Conservation (phyloP, 53 echinoderm and acorn worm species). For the Apostichopus leukothele region DNA sequence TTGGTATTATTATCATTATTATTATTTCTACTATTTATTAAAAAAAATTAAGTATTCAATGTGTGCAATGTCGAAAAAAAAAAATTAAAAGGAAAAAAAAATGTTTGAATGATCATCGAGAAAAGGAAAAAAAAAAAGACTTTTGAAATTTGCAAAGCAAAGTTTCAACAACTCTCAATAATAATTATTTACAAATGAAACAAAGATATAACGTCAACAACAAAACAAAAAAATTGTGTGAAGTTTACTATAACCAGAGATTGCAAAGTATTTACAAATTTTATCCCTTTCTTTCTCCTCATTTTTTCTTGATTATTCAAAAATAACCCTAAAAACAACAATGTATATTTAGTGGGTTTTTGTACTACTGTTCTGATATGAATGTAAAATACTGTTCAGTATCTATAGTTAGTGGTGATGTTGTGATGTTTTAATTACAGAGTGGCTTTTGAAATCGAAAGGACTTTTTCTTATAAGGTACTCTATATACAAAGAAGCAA, state of each 20-base stretch:
- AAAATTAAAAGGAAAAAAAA: not conserved
- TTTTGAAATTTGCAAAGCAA: not conserved
- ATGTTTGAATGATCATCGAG: not conserved
- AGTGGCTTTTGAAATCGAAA: not conserved
- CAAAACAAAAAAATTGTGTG: not conserved
- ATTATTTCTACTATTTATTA: constrained; percentile 32
- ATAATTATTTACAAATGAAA: not conserved
- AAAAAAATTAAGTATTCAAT: constrained; percentile 23
- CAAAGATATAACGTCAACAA: too few relatives aligned
- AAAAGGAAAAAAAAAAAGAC: not conserved
- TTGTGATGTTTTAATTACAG: constrained; percentile 4
- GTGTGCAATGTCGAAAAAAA: constrained; percentile 23
- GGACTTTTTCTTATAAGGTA: not conserved
- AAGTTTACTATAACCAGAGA: not conserved
- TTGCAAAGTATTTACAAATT: not conserved
- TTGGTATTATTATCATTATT: not conserved
- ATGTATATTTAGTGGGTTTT: constrained; percentile 36
- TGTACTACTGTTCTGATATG: constrained; percentile 14
- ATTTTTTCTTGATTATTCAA: too few relatives aligned
- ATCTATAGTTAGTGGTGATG: constrained; percentile 20
- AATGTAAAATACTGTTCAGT: constrained; percentile 18
- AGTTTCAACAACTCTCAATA: constrained; percentile 25
- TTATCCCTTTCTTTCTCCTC: not conserved
- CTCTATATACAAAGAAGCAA: not conserved
- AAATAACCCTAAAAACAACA: not conserved